Percentiles rank a stretch among this genome's conserved stretches.
These are phyloP conservation scores for Lapara coniferarum DNA, from an alignment of 2,888 invertebrate genomes.

Conservation along the genomic window DNA sequence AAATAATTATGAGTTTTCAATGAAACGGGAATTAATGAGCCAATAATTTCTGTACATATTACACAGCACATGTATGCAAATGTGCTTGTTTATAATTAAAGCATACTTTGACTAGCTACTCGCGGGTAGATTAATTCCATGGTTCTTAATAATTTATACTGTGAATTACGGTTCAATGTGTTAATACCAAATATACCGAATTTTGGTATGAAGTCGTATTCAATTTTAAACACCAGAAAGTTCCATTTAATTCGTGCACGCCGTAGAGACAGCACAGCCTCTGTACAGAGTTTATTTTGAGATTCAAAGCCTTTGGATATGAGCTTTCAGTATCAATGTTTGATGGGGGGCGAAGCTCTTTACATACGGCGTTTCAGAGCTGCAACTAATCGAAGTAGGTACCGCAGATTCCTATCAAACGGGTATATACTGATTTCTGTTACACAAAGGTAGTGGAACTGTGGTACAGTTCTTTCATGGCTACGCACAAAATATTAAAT, in stretches of 20 bases:
- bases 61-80: slow-evolving; percentile 14
- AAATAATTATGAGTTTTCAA: slow-evolving; percentile 37
- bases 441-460: background rate
- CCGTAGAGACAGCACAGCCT: slow-evolving; percentile 31
- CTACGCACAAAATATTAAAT: too few relatives aligned
- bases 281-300: slow-evolving; percentile 61
- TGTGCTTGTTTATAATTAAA: slow-evolving; percentile 6
- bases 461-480: too few relatives aligned
- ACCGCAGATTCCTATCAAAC: background rate
- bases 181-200: background rate
- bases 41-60: slow-evolving; percentile 31
- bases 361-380: background rate
- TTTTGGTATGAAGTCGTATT: background rate
- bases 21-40: slow-evolving; percentile 35
- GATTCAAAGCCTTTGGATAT: slow-evolving; percentile 63
- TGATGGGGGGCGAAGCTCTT: slow-evolving; percentile 48
- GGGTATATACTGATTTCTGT: background rate
- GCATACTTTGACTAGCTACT: background rate
- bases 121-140: background rate
- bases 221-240: slow-evolving; percentile 1
- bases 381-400: slow-evolving; percentile 9
- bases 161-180: background rate
- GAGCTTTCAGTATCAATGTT: slow-evolving; percentile 58
- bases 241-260: slow-evolving; percentile 2
- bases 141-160: background rate